Base-by-base conservation (phyloP, 2,888 invertebrate species). In the Drosophila yooni region DNA sequence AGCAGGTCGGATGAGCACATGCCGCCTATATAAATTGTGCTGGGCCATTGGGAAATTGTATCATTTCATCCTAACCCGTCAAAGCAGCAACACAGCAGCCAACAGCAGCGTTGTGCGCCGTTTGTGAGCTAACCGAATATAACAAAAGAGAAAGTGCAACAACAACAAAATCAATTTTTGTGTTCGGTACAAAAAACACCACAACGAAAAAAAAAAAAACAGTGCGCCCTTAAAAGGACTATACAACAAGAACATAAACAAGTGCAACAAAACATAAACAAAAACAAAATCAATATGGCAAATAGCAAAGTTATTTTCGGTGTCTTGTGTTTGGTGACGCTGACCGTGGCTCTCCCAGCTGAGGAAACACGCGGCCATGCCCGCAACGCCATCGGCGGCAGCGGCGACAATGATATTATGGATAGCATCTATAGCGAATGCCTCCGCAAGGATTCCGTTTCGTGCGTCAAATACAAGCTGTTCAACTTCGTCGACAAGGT, bases 401-500 rank as follows among this genome's bases (percentile, higher is more conserved):
- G 88, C 57, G 85, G 88, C 63, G 96, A 96, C 88, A 97, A 96
- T 91, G 97, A 97, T 88, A 95, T 97, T 72, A 95, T 97, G 94
- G 96, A 96, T 89, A 94, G 95, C 89, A 96, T 96, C 91, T 96
- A 96, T 92, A 94, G 94, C 88, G 97, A 97, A 90, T 97, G 97
- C 92, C 93, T 97, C 76, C 95, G 95, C 89, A 97, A 97, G 93
- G 97, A 97, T 91, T 97, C 97, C 34, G 95, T 96, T 82, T 96
- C 96, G 93, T 97, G 97, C 93, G 95, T 97, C 89, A 97, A 97
- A 93, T 96, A 97, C 94, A 97, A 97, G 92, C 95, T 97, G 91
- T 97, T 97, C 94, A 96, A 96, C 29, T 97, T 96, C 93, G 96
- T 97, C 82, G 97, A 97, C 94, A 97, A 97, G 93, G 96, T 96